Evolutionary conservation across 35 echinoderm and acorn worm species (phyloP), one percentile per base, ranked within the genome.

Genomic region (Amphiura filiformis): DNA sequence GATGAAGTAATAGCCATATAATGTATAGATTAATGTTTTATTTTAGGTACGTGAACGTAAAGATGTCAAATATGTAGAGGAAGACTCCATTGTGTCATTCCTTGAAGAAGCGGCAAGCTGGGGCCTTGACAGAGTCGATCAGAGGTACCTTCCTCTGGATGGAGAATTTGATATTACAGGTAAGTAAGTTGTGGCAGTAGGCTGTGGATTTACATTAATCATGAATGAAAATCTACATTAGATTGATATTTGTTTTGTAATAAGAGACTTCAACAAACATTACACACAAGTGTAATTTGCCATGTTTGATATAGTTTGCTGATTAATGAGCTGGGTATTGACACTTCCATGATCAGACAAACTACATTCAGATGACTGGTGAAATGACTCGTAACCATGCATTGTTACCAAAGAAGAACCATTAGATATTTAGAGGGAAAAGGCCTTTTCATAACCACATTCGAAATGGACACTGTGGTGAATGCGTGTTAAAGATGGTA

Each of bases 11-110:
- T n/a, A n/a, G n/a, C n/a, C n/a, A n/a, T n/a, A n/a, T n/a, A n/a
- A n/a, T n/a, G n/a, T n/a, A 47, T 4, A 47, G 41, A 47, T 47
- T 17, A 47, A 47, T 47, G 4, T 47, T 17, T 47, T n/a, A 9
- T 47, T 17, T 17, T n/a, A 70, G 61, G 26, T 70, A 2, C 61
- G 61, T 70, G 61, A 70, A n/a, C 61, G 61, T n/a, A 18, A 70
- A 70, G 61, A 70, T 70, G 61, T 70, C 1, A 70, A 70, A 70
- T 70, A 70, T n/a, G 61, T 70, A 23, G 61, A 70, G 61, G 61
- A 70, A 23, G 61, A 70, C 26, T 11, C 61, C 26, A 18, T 70
- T 18, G 61, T 70, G 4, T 70, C 61, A 26, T 26, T 26, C 28
- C 26, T 70, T 3, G 61, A 70, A 70, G 61, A 70, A 26, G 61